Percentiles rank a stretch among this genome's conserved stretches.
phyloP scores from a whole-genome alignment of 2,888 invertebrate genomes.

The Plagodis dolabraria region DNA sequence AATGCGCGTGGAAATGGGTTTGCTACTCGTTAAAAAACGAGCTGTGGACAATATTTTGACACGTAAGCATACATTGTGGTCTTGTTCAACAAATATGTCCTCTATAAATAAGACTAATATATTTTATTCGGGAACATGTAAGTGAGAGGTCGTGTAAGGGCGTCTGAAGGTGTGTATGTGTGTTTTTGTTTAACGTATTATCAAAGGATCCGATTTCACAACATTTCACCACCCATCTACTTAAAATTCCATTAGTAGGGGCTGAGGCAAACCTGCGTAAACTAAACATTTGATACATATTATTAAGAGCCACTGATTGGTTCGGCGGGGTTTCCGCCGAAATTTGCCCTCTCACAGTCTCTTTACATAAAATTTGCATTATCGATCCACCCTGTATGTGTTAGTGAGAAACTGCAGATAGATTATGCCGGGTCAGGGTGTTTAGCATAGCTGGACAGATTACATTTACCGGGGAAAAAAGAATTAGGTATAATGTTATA shows the following conservation, averaged over 20 bases:
- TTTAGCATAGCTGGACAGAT: slow-evolving; percentile 3
- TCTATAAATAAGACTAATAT: too few relatives aligned
- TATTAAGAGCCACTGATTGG: slow-evolving; percentile 70
- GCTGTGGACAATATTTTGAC: too few relatives aligned
- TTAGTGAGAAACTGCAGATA: slow-evolving; percentile 52
- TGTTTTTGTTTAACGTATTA: too few relatives aligned
- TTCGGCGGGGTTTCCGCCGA: slow-evolving; percentile 52
- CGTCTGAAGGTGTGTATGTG: too few relatives aligned
- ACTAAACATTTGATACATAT: slow-evolving; percentile 74
- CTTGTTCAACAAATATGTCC: too few relatives aligned
- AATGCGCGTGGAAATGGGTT: too few relatives aligned
- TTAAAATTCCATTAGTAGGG: slow-evolving; percentile 45
- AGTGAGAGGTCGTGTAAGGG: too few relatives aligned
- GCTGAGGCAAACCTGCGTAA: slow-evolving; percentile 54
- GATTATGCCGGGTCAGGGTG: slow-evolving; percentile 35
- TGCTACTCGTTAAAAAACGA: too few relatives aligned
- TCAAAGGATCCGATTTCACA: neutral
- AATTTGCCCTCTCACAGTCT: slow-evolving; percentile 70
- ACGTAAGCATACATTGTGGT: too few relatives aligned
- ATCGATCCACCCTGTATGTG: slow-evolving; percentile 61
- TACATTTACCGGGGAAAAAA: neutral
- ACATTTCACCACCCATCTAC: slow-evolving; percentile 19
- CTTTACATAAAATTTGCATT: slow-evolving; percentile 82
- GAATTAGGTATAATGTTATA: too few relatives aligned
- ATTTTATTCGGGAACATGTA: too few relatives aligned